These are phyloP conservation scores for Lycodopsis pacificus DNA, from an alignment of 2,797 vertebrate species.

Conservation along the genomic window DNA sequence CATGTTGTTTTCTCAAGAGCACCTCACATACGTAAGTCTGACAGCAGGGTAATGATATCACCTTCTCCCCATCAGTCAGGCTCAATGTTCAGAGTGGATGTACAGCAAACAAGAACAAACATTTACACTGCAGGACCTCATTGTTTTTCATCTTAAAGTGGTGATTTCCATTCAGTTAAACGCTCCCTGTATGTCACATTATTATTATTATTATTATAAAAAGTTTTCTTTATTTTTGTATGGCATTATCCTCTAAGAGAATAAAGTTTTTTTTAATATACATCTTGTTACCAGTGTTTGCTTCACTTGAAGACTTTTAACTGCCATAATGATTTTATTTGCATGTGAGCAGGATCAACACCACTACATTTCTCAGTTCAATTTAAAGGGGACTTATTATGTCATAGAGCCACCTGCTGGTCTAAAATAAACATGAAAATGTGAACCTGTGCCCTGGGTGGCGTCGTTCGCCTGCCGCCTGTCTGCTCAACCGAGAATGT, in stretches of 20 bases:
- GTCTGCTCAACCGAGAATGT: background rate
- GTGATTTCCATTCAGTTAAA: conserved; percentile 39
- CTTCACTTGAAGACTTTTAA: background rate
- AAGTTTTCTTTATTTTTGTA: conserved; percentile 91
- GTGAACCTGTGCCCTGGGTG: background rate
- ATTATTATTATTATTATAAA: conserved; percentile 71
- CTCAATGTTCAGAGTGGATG: conserved; percentile 22
- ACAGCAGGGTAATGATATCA: conserved; percentile 13
- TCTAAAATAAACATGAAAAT: background rate
- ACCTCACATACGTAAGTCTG: conserved; percentile 13
- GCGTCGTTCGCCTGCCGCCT: conserved; percentile 19
- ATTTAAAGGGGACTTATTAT: conserved; percentile 5
- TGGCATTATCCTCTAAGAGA: conserved; percentile 84
- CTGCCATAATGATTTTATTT: background rate
- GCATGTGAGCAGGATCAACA: background rate
- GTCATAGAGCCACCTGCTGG: conserved; percentile 63
- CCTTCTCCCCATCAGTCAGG: conserved; percentile 7
- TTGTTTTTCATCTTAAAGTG: conserved; percentile 34
- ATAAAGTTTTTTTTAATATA: conserved; percentile 84
- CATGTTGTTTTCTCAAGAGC: conserved; percentile 2
- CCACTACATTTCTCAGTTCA: background rate
- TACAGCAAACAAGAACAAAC: conserved; percentile 25
- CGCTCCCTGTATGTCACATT: conserved; percentile 47
- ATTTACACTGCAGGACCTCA: conserved; percentile 43
- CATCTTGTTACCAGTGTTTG: conserved; percentile 24